Percentiles rank a stretch among this genome's conserved stretches.
Conservation (phyloP, 2,797 vertebrate species). For the Orientallactaga sibirica region DNA sequence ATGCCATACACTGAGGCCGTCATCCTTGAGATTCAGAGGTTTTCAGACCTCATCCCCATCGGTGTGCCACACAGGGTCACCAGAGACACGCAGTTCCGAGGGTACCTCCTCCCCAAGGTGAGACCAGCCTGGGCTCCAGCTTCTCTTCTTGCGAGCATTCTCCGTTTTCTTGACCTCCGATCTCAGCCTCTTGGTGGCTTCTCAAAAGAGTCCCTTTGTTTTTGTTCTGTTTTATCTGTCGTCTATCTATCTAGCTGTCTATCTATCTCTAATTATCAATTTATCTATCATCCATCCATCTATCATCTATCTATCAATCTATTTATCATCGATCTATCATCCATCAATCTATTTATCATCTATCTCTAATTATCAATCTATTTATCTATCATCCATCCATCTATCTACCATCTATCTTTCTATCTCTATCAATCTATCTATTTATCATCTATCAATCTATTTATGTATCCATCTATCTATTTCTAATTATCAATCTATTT, state of each 20-base stretch:
- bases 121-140: background rate
- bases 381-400: too few relatives aligned
- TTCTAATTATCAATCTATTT: too few relatives aligned
- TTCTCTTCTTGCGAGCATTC: fast-evolving
- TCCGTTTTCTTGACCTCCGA: background rate
- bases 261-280: too few relatives aligned
- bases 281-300: too few relatives aligned
- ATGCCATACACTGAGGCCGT: constrained; percentile 64
- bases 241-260: background rate
- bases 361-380: too few relatives aligned
- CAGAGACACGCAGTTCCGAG: constrained; percentile 70
- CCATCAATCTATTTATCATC: too few relatives aligned
- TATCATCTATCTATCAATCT: too few relatives aligned
- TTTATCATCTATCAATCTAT: too few relatives aligned
- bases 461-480: too few relatives aligned
- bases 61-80: background rate
- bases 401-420: too few relatives aligned
- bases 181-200: background rate
- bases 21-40: constrained; percentile 75
- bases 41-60: background rate
- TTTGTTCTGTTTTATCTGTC: background rate
- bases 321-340: too few relatives aligned
- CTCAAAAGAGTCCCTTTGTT: background rate
- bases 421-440: too few relatives aligned
- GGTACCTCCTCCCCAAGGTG: constrained; percentile 77